Conservation (phyloP, 2,888 invertebrate species). For the Agonopterix heracliana region DNA sequence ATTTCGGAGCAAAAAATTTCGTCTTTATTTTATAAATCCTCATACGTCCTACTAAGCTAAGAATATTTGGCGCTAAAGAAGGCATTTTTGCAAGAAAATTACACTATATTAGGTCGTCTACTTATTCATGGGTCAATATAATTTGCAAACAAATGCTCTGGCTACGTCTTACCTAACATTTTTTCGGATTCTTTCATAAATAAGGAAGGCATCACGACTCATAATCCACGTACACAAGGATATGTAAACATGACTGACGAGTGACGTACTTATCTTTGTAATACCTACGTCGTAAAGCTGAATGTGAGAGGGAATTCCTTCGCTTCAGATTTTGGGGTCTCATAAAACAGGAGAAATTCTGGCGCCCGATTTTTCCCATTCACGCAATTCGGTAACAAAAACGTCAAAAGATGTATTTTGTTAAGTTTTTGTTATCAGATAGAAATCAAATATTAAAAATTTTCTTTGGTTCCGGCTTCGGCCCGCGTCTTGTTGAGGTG, state of each 20-base stretch:
- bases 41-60: not conserved
- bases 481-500: too few species aligned
- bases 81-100: slow-evolving; percentile 3
- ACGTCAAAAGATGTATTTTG: slow-evolving; percentile 2
- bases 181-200: slow-evolving; percentile 52
- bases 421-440: slow-evolving; percentile 1
- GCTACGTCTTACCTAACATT: slow-evolving; percentile 40
- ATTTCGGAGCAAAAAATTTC: too few species aligned
- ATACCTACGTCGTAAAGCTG: slow-evolving; percentile 62
- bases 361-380: slow-evolving; percentile 1
- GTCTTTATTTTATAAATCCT: too few species aligned
- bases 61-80: not conserved
- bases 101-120: slow-evolving; percentile 14
- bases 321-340: slow-evolving; percentile 24
- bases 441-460: too few species aligned
- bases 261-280: slow-evolving; percentile 61
- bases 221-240: slow-evolving; percentile 66
- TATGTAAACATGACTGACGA: slow-evolving; percentile 62
- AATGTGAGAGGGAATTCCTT: slow-evolving; percentile 41
- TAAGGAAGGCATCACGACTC: slow-evolving; percentile 59
- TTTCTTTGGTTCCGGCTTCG: too few species aligned
- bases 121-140: slow-evolving; percentile 59
- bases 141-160: slow-evolving; percentile 56
- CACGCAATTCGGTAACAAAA: slow-evolving; percentile 1
- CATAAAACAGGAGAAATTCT: slow-evolving; percentile 10